Evolutionary conservation across 1,140 invertebrate species (phyloP).

Genomic region (Drosophila bocqueti): DNA sequence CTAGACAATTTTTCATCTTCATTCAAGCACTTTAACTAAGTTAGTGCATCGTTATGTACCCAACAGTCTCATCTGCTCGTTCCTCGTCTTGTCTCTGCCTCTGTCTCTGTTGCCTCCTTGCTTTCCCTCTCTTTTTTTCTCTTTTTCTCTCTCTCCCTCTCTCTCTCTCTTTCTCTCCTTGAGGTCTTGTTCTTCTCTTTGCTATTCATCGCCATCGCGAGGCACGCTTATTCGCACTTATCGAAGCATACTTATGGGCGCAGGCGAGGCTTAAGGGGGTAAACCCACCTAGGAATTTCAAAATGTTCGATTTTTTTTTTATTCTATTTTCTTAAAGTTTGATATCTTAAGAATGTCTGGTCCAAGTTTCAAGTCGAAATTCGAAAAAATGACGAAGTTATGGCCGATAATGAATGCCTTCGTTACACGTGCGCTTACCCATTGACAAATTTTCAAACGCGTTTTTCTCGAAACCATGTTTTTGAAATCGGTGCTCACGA

Average conservation of each 20-base stretch:
- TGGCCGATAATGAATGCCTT: too few species aligned
- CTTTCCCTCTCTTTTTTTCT: not conserved
- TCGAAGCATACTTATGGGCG: slow-evolving; percentile 71
- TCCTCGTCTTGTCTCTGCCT: not conserved
- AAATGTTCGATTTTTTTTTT: too few species aligned
- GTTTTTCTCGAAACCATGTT: too few species aligned
- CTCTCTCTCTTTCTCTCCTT: not conserved
- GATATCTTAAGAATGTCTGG: too few species aligned
- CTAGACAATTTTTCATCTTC: slow-evolving; percentile 27
- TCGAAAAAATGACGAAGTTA: too few species aligned
- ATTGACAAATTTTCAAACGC: too few species aligned
- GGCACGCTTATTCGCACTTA: slow-evolving; percentile 61
- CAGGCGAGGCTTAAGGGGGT: slow-evolving; percentile 55
- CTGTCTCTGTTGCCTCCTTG: not conserved
- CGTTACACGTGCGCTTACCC: too few species aligned
- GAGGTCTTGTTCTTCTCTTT: slow-evolving; percentile 1
- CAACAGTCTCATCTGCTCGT: slow-evolving; percentile 8
- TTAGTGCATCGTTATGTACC: slow-evolving; percentile 56
- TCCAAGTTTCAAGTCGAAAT: too few species aligned
- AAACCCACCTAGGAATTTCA: too few species aligned
- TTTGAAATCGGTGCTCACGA: too few species aligned
- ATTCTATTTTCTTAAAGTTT: too few species aligned
- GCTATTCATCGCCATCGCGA: slow-evolving; percentile 24
- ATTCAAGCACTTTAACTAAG: slow-evolving; percentile 61
- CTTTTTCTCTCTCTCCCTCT: not conserved